phyloP scores from a whole-genome alignment of 2,888 invertebrate genomes.

The Harpagoxenus sublaevis region DNA sequence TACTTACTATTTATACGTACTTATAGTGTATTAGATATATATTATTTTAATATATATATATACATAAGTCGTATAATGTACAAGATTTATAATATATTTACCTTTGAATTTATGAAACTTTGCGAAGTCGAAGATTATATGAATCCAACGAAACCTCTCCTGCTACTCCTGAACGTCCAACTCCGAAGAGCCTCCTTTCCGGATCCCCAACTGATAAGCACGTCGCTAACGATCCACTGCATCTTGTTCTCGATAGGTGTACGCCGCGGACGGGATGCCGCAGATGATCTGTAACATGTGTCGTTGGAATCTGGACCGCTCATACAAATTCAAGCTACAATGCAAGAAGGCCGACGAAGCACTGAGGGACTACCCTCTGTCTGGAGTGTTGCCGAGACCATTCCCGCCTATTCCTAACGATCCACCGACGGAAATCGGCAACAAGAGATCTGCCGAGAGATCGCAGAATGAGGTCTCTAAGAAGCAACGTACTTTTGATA shows the following conservation, averaged over 20 bases:
- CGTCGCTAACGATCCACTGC: background rate
- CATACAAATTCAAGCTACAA: conserved; percentile 92
- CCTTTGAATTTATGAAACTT: background rate
- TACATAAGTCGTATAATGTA: background rate
- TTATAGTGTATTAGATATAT: background rate
- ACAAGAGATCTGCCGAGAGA: conserved; percentile 80
- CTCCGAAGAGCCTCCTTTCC: background rate
- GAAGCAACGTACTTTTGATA: conserved; percentile 81
- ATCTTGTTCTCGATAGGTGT: conserved; percentile 78
- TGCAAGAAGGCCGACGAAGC: conserved; percentile 92
- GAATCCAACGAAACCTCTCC: conserved; percentile 3
- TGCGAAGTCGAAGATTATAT: background rate
- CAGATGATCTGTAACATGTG: conserved; percentile 91
- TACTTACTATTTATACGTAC: background rate
- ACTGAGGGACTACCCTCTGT: conserved; percentile 90
- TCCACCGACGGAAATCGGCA: conserved; percentile 75
- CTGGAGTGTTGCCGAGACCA: conserved; percentile 88
- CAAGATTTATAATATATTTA: background rate
- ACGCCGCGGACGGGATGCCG: conserved; percentile 91
- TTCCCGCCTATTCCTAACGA: conserved; percentile 86
- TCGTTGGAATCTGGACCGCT: conserved; percentile 90
- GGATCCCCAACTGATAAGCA: background rate
- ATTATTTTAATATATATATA: background rate
- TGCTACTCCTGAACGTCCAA: background rate
- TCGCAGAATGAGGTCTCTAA: conserved; percentile 77